Conservation (phyloP, 2,797 vertebrate genomes). For the Anguilla megastoma region DNA sequence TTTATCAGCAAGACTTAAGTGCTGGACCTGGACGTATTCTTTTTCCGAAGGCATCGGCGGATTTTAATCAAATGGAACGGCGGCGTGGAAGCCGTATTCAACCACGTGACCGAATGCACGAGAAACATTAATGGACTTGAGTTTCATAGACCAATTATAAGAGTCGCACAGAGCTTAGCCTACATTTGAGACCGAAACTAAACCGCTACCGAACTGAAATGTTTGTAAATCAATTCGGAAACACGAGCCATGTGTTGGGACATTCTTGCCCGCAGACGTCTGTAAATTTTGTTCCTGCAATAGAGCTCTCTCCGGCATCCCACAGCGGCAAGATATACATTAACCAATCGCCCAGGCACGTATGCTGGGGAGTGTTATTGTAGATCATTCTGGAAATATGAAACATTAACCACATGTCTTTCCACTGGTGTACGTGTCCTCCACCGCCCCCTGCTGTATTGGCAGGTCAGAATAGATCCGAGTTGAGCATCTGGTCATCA, state of each 20-base stretch:
- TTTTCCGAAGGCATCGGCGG: background rate
- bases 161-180: too few species aligned
- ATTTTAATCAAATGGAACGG: background rate
- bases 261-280: background rate
- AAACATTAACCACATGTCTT: background rate
- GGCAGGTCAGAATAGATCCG: background rate
- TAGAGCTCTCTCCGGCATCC: background rate
- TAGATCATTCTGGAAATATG: background rate
- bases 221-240: background rate
- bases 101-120: background rate
- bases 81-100: background rate
- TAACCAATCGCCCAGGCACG: background rate
- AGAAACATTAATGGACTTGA: background rate
- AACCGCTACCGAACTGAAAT: background rate
- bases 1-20: conserved; percentile 2
- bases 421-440: background rate
- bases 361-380: background rate
- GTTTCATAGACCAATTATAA: background rate
- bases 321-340: background rate
- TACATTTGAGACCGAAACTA: background rate
- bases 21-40: background rate
- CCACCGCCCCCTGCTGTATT: background rate
- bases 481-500: background rate
- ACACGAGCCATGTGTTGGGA: background rate
- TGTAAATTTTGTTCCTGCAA: background rate